phyloP scores from a whole-genome alignment of 1,140 invertebrate species.

The Lepeophtheirus salmonis region DNA sequence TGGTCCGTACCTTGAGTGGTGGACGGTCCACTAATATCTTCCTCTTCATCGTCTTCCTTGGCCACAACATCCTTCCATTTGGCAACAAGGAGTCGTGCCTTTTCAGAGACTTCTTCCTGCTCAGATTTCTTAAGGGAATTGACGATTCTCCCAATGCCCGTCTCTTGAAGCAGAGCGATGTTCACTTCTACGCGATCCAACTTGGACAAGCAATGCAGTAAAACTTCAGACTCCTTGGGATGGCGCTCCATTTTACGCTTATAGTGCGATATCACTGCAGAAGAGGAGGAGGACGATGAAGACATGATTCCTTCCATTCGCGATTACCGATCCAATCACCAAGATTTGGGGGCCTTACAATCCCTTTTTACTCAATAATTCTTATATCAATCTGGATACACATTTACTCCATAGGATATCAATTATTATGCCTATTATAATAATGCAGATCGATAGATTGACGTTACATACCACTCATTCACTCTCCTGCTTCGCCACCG shows the following conservation, averaged over 20 bases:
- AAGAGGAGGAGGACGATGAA: background rate
- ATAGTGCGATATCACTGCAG: slow-evolving; percentile 1
- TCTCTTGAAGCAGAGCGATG: slow-evolving; percentile 24
- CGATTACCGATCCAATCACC: too few relatives aligned
- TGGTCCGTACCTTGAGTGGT: too few relatives aligned
- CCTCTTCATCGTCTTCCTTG: slow-evolving; percentile 6
- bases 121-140: slow-evolving; percentile 25
- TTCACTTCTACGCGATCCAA: slow-evolving; percentile 2
- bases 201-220: slow-evolving; percentile 4
- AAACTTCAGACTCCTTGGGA: background rate
- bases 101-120: slow-evolving; percentile 25
- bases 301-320: too few relatives aligned
- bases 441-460: too few relatives aligned
- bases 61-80: slow-evolving; percentile 27
- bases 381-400: too few relatives aligned
- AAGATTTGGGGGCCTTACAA: too few relatives aligned
- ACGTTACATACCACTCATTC: too few relatives aligned
- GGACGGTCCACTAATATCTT: too few relatives aligned
- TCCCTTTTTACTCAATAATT: too few relatives aligned
- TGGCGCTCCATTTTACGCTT: slow-evolving; percentile 7
- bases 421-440: too few relatives aligned
- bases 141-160: slow-evolving; percentile 28
- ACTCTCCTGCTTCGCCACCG: too few relatives aligned
- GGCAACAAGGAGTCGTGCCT: slow-evolving; percentile 23
- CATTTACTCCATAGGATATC: too few relatives aligned